Conservation (phyloP, 2,797 vertebrate species). For the Eospalax fontanierii region DNA sequence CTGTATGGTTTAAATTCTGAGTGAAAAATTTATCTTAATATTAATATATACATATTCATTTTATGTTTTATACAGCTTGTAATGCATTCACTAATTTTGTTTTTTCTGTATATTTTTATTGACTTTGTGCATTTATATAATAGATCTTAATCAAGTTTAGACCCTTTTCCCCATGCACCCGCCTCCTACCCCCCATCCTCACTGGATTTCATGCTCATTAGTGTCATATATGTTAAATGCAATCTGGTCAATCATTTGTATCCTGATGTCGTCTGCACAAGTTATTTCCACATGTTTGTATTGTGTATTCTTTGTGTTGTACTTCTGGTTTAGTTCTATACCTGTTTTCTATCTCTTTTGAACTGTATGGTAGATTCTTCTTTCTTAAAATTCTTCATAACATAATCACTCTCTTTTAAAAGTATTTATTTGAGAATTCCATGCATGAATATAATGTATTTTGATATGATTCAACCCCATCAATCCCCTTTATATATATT, state of each 20-base stretch:
- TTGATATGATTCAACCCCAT: too few relatives aligned
- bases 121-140: too few relatives aligned
- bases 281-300: neutral
- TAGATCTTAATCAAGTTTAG: too few relatives aligned
- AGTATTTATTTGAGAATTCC: neutral
- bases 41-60: neutral
- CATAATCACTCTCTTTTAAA: neutral
- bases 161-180: too few relatives aligned
- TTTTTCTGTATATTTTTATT: too few relatives aligned
- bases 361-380: conserved; percentile 19
- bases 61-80: neutral
- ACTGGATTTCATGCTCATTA: too few relatives aligned
- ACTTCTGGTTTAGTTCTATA: conserved; percentile 29
- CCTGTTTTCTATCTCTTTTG: conserved; percentile 36
- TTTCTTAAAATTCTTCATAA: neutral
- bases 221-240: too few relatives aligned
- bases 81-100: conserved; percentile 37
- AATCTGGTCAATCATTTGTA: too few relatives aligned
- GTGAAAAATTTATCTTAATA: conserved; percentile 37
- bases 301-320: neutral
- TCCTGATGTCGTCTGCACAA: too few relatives aligned
- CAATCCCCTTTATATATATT: neutral
- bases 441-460: too few relatives aligned
- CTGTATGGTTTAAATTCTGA: conserved; percentile 6
- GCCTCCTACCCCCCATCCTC: too few relatives aligned